Evolutionary conservation across 2,888 invertebrate species (phyloP).

Genomic region (Microplitis manilae): DNA sequence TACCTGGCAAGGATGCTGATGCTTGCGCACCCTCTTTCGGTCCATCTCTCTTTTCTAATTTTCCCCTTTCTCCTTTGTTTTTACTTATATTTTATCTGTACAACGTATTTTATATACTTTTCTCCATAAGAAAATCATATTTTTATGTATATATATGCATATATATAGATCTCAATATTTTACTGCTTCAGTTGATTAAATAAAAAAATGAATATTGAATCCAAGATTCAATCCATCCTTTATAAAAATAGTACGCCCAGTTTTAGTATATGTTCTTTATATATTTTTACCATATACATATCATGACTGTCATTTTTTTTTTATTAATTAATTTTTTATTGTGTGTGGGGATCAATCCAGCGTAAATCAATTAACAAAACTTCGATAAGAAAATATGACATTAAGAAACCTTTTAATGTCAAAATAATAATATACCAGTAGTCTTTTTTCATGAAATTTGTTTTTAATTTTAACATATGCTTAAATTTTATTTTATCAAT

Average conservation of each 20-base stretch:
- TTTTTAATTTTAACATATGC: no score
- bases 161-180: background rate
- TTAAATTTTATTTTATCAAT: no score
- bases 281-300: background rate
- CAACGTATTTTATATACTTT: background rate
- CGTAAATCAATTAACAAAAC: no score
- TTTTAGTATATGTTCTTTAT: background rate
- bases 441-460: no score
- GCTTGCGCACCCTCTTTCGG: conserved; percentile 46
- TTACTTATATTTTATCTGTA: conserved; percentile 2
- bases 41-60: conserved; percentile 38
- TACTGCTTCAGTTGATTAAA: background rate
- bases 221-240: background rate
- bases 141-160: background rate
- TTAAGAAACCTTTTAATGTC: no score
- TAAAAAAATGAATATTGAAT: background rate
- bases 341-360: no score
- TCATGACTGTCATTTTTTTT: background rate
- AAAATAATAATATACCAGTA: no score
- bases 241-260: background rate
- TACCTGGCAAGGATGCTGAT: conserved; percentile 54
- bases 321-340: background rate
- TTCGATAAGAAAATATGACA: no score
- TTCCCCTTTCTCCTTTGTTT: conserved; percentile 34
- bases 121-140: background rate